phyloP scores from a whole-genome alignment of 2,113 vertebrate genomes.

The Panurus biarmicus region DNA sequence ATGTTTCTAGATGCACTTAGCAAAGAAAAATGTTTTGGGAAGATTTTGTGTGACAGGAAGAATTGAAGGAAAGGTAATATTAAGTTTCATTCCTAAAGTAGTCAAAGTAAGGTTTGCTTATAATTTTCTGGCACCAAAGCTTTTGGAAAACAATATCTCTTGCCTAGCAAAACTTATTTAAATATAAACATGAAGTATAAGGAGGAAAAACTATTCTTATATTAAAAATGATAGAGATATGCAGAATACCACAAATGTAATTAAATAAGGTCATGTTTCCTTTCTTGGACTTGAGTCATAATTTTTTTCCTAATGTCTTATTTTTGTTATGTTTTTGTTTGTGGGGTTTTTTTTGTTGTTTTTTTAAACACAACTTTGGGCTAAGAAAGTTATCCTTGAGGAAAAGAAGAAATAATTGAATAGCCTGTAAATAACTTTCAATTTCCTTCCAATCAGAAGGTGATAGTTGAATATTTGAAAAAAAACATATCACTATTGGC shows the following conservation, averaged over 20 bases:
- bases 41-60: not conserved
- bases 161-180: not conserved
- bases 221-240: not conserved
- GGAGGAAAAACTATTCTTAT: not conserved
- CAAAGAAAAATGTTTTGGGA: not conserved
- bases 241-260: not conserved
- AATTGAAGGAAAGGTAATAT: not conserved
- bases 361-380: fast-evolving
- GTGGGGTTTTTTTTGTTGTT: no score
- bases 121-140: not conserved
- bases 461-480: not conserved
- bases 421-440: not conserved
- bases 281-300: not conserved
- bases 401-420: not conserved
- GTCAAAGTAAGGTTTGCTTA: not conserved
- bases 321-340: no score
- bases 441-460: not conserved
- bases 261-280: not conserved
- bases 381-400: not conserved
- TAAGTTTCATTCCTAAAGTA: not conserved
- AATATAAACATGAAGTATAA: not conserved
- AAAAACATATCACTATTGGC: not conserved
- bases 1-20: not conserved
- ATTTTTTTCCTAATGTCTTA: no score
- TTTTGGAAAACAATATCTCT: not conserved